Conservation (phyloP, 2,113 vertebrate species). For the Erinaceus europaeus region DNA sequence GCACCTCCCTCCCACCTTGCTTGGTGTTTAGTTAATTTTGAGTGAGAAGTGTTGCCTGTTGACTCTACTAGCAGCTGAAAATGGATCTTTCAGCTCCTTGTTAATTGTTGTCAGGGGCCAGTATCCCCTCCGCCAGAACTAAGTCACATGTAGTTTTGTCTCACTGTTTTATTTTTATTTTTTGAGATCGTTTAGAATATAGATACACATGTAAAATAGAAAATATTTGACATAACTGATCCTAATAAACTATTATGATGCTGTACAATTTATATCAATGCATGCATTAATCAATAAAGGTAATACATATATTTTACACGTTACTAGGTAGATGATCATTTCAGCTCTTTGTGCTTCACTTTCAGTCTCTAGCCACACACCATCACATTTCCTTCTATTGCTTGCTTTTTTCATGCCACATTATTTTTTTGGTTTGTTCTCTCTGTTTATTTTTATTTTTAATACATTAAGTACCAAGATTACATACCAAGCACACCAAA, state of each 20-base stretch:
- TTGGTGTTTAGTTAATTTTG: too few species aligned
- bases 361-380: neutral
- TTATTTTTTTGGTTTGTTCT: neutral
- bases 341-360: neutral
- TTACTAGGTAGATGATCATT: too few species aligned
- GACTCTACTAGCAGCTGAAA: too few species aligned
- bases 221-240: too few species aligned
- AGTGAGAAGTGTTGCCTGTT: too few species aligned
- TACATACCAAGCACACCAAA: neutral
- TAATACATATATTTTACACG: too few species aligned
- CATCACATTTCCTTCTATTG: too few species aligned
- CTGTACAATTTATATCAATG: too few species aligned
- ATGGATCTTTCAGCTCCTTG: neutral
- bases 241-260: too few species aligned
- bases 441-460: constrained; percentile 10
- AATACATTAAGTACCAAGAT: neutral
- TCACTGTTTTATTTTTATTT: constrained; percentile 19
- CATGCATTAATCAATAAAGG: too few species aligned
- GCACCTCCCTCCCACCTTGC: too few species aligned
- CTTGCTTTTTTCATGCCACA: too few species aligned
- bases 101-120: neutral
- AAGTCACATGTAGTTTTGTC: neutral
- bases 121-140: neutral
- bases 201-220: neutral
- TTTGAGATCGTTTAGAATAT: neutral